These are phyloP conservation scores for Grus americana DNA, from an alignment of 2,113 vertebrate species.

Conservation along the genomic window DNA sequence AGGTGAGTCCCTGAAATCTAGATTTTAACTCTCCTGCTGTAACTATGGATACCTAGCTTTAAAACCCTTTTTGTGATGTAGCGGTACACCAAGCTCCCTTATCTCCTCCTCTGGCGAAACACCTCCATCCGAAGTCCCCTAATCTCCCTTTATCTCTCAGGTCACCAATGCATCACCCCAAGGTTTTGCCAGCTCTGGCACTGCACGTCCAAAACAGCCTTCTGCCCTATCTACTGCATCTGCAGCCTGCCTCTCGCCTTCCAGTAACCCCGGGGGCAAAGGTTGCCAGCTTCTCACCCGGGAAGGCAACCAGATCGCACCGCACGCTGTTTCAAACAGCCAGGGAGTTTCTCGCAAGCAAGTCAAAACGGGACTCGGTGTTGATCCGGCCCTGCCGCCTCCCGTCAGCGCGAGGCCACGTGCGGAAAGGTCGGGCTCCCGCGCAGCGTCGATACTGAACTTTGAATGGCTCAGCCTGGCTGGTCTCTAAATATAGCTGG, in stretches of 20 bases:
- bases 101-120: neutral
- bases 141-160: neutral
- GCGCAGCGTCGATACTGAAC: neutral
- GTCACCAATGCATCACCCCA: neutral
- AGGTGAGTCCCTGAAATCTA: conserved; percentile 47
- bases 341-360: neutral
- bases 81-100: neutral
- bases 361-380: fast-evolving
- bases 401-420: neutral
- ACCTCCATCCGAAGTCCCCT: neutral
- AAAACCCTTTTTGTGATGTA: conserved; percentile 26
- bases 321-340: neutral
- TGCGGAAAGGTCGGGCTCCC: neutral
- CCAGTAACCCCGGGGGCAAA: neutral
- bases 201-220: neutral
- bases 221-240: neutral
- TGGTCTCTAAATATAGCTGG: conserved; percentile 4
- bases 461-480: neutral
- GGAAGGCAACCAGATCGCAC: neutral
- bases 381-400: neutral
- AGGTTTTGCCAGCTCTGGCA: neutral
- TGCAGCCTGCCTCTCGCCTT: neutral
- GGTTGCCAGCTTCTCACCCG: neutral
- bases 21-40: conserved; percentile 41
- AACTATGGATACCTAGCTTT: conserved; percentile 61